Percentiles rank a stretch among this genome's conserved stretches.
Conservation (phyloP, 2,797 vertebrate genomes). For the Galagoides demidoff region DNA sequence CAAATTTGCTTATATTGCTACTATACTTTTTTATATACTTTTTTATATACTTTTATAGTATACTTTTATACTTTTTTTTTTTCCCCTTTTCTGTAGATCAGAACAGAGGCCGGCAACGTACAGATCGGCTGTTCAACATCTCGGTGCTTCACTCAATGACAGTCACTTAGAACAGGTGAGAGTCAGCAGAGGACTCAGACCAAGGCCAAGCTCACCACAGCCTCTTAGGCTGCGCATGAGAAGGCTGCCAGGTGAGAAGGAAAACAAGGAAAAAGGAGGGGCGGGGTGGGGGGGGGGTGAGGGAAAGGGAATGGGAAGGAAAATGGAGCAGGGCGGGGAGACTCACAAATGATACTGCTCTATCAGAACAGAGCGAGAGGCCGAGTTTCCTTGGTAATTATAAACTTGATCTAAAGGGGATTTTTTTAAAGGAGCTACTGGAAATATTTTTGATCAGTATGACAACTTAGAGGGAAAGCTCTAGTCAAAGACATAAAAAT, state of each 20-base stretch:
- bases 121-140: not conserved
- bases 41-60: too few relatives aligned
- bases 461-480: not conserved
- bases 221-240: not conserved
- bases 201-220: not conserved
- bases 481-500: not conserved
- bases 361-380: not conserved
- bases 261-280: not conserved
- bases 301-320: not conserved
- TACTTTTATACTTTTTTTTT: not conserved
- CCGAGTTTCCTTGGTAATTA: not conserved
- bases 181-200: not conserved
- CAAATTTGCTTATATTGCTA: not conserved
- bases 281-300: accelerated
- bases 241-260: not conserved
- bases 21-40: not conserved
- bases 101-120: not conserved
- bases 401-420: not conserved
- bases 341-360: not conserved
- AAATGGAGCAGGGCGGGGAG: not conserved
- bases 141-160: not conserved
- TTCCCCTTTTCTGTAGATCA: not conserved
- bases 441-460: not conserved
- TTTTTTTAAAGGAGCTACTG: not conserved
- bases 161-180: not conserved